phyloP scores from a whole-genome alignment of 2,113 vertebrate genomes.

The Scartelaos histophorus region DNA sequence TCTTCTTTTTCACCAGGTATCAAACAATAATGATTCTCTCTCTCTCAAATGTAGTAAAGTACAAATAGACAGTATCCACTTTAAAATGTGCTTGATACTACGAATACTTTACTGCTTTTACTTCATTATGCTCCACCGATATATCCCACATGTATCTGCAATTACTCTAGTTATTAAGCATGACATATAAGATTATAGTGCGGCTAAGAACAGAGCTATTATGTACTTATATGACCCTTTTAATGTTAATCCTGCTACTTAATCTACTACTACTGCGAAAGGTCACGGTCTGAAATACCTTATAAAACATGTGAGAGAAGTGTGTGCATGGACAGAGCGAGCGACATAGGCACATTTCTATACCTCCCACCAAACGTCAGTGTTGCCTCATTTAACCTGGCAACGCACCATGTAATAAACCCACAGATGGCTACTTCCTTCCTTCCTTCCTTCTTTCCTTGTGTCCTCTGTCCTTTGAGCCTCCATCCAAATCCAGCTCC shows the following conservation, averaged over 20 bases:
- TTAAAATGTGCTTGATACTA: no score
- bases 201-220: neutral
- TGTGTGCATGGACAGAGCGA: neutral
- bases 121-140: neutral
- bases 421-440: constrained; percentile 47
- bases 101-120: no score
- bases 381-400: constrained; percentile 49
- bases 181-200: neutral
- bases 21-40: no score
- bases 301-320: constrained; percentile 12
- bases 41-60: no score
- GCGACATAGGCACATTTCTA: neutral
- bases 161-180: neutral
- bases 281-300: neutral
- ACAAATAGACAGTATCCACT: no score
- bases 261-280: neutral
- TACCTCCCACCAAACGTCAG: constrained; percentile 36
- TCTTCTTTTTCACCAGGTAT: no score
- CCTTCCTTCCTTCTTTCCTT: neutral
- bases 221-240: neutral
- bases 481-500: constrained; percentile 42
- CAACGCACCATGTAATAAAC: constrained; percentile 40
- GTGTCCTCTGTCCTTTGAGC: constrained; percentile 29
- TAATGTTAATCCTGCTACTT: neutral
- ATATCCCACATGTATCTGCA: neutral